Conservation (phyloP, 1,140 invertebrate species). For the Drosophila bipectinata region DNA sequence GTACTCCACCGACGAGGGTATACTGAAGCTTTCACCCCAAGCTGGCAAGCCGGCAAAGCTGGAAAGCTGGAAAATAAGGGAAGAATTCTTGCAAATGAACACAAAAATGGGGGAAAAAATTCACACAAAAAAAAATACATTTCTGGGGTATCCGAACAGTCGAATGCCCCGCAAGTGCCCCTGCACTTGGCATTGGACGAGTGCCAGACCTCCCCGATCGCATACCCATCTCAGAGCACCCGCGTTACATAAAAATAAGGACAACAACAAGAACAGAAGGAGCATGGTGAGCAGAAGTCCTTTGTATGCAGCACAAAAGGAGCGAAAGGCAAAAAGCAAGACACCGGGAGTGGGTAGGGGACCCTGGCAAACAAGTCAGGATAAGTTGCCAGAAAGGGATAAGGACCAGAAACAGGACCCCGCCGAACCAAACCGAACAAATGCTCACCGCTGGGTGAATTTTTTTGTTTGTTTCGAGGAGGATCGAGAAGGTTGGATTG, state of each 20-base stretch:
- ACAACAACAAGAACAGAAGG: slow-evolving; percentile 54
- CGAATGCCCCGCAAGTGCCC: slow-evolving; percentile 20
- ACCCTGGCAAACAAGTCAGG: slow-evolving; percentile 55
- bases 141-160: slow-evolving; percentile 22
- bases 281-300: slow-evolving; percentile 54
- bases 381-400: slow-evolving; percentile 54
- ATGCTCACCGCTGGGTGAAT: slow-evolving; percentile 4
- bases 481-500: background rate
- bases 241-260: slow-evolving; percentile 34
- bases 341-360: slow-evolving; percentile 21
- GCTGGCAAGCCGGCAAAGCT: background rate
- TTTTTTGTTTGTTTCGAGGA: slow-evolving; percentile 18
- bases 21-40: slow-evolving; percentile 22
- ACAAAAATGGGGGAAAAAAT: slow-evolving; percentile 64
- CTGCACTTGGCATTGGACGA: background rate
- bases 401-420: slow-evolving; percentile 33
- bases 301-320: slow-evolving; percentile 77
- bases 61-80: slow-evolving; percentile 59
- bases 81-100: slow-evolving; percentile 80
- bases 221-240: slow-evolving; percentile 17
- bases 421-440: background rate
- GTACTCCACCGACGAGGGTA: slow-evolving; percentile 4
- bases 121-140: slow-evolving; percentile 28
- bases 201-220: background rate
- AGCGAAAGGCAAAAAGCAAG: slow-evolving; percentile 47